Base-by-base conservation (phyloP, 2,113 vertebrate species). In the Centropus unirufus region DNA sequence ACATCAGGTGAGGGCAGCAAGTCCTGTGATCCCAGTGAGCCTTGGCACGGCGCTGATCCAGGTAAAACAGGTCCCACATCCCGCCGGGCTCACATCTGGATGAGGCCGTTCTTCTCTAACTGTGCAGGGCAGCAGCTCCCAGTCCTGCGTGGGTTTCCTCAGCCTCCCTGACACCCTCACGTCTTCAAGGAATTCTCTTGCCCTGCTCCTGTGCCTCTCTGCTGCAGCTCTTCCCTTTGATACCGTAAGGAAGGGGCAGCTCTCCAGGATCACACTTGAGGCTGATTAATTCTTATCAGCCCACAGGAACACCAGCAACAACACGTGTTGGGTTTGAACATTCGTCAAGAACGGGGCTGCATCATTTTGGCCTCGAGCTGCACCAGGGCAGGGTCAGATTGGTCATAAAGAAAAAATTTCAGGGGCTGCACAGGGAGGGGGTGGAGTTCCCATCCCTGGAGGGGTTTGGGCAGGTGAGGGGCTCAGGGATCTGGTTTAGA, bases 1-100 rank as follows among this genome's bases (percentile, higher is more conserved):
- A 96, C 99, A 91, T 99, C 99, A 97, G 99, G 99, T 99, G 98
- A 98, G 98, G 91, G 96, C 72, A 12, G 78, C 54, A 8, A 51
- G 52, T 23, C 72, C 44, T 32, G 12, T n/a, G 3, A 6, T 24
- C 5, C 29, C 29, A 2, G 4, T 14, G 32, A 61, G 0, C n/a
- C 34, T 51, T 9, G 3, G 39, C 81, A 12, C 0, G 2, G 61
- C 36, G 42, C 67, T 32, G 15, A 0, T 4, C 20, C 84, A 6
- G 81, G 47, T 44, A 11, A 44, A 62, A 27, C 51, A 29, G 24
- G 4, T 62, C 76, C 55, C 42, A 4, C 18, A 1, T 6, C 58
- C 51, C 67, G 32, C 26, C 4, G 3, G 57, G 40, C 49, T 52
- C 90, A 52, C 58, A 14, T 16, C 39, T 36, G 88, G 40, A 6